A percentile compares a stretch with the other conserved stretches of the same genome.
Evolutionary conservation across 2,888 invertebrate genomes (phyloP).

Genomic region (Cerceris rybyensis): DNA sequence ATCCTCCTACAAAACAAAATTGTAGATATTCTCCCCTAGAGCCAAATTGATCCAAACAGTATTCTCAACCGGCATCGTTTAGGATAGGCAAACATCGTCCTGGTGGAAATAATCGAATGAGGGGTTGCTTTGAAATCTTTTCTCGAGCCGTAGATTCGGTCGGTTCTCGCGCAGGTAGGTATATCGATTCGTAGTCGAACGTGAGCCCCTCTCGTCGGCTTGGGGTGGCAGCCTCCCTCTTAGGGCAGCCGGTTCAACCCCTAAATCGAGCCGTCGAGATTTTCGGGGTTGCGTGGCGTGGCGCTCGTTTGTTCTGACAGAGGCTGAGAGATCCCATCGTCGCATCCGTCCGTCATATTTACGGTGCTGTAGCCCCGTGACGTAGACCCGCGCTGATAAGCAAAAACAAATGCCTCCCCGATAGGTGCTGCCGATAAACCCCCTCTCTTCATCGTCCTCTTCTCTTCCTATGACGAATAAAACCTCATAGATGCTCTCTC

Average conservation of each 20-base stretch:
- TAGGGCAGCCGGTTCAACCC: constrained; percentile 33
- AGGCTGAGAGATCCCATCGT: constrained; percentile 67
- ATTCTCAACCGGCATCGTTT: not conserved
- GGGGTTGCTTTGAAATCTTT: not conserved
- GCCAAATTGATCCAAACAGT: not conserved
- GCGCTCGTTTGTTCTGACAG: constrained; percentile 67
- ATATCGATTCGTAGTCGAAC: constrained; percentile 63
- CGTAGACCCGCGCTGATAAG: constrained; percentile 71
- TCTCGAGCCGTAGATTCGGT: constrained; percentile 27
- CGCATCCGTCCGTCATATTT: constrained; percentile 76
- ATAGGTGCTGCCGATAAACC: constrained; percentile 69
- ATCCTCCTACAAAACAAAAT: too few species aligned
- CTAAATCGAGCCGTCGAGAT: constrained; percentile 58
- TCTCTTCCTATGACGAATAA: constrained; percentile 64
- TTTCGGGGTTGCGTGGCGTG: constrained; percentile 48
- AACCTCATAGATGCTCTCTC: constrained; percentile 46
- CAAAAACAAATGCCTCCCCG: constrained; percentile 78
- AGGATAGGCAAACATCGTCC: not conserved
- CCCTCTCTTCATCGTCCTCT: constrained; percentile 60
- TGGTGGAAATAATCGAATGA: not conserved
- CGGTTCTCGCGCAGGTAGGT: constrained; percentile 53
- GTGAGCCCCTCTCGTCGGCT: constrained; percentile 21
- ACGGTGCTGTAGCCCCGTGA: constrained; percentile 67
- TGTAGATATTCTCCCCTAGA: too few species aligned
- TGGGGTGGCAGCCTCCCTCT: constrained; percentile 3